Conservation (phyloP, 2,113 vertebrate genomes). For the Peucedramus taeniatus region DNA sequence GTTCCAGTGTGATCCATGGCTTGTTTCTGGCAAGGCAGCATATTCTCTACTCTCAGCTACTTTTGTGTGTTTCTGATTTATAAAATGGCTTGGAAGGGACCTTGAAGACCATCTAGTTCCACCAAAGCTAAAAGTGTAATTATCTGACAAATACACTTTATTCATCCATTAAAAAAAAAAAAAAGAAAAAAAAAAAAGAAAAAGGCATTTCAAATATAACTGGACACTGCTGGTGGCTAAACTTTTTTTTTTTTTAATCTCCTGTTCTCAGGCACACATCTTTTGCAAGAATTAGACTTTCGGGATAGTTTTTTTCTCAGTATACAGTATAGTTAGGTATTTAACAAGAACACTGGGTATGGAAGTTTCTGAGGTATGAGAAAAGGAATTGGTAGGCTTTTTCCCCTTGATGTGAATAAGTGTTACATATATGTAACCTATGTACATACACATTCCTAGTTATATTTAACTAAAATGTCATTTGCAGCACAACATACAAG, state of each 20-base stretch:
- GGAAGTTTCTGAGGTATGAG: not conserved
- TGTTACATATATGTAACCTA: not conserved
- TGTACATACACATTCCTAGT: not conserved
- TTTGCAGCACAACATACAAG: not conserved
- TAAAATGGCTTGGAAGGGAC: not conserved
- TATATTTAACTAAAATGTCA: not conserved
- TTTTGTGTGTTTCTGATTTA: not conserved
- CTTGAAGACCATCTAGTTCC: not conserved
- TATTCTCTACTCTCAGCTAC: not conserved
- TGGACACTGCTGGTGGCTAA: not conserved
- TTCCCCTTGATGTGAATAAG: not conserved
- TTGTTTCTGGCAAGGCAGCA: not conserved
- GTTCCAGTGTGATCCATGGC: not conserved
- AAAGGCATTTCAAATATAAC: not conserved
- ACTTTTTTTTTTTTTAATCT: not conserved
- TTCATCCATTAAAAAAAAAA: not conserved
- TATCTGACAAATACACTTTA: not conserved
- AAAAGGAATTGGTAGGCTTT: not conserved
- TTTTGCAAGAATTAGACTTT: not conserved
- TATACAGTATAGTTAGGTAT: not conserved
- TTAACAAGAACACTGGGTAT: not conserved
- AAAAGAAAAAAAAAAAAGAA: not conserved
- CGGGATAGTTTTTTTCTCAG: not conserved
- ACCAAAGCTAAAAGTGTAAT: not conserved
- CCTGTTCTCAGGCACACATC: not conserved